A percentile compares a stretch with the other conserved stretches of the same genome.
Evolutionary conservation across 2,113 vertebrate species (phyloP).

Genomic region (Trichechus manatus): DNA sequence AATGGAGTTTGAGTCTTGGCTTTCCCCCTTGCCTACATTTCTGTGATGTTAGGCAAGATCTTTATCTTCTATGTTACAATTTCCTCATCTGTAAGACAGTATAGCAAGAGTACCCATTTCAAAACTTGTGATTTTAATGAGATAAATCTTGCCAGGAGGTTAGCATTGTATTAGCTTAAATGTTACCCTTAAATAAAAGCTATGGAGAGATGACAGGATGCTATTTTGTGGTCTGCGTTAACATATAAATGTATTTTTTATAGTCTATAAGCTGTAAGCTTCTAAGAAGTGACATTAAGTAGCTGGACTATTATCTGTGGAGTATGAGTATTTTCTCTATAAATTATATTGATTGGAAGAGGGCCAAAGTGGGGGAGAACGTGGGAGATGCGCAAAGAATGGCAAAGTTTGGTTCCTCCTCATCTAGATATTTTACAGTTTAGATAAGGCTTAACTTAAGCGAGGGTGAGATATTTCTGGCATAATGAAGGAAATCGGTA

Average conservation of each 20-base stretch:
- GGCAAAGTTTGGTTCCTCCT: not conserved
- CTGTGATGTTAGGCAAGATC: not conserved
- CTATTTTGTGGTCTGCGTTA: constrained; percentile 26
- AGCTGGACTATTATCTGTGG: not conserved
- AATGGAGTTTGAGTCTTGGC: not conserved
- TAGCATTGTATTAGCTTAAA: not conserved
- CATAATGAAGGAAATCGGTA: not conserved
- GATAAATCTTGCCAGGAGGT: not conserved
- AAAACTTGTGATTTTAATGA: constrained; percentile 38
- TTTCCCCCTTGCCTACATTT: not conserved
- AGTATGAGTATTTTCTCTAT: not conserved
- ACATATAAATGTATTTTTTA: not conserved
- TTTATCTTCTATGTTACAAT: not conserved
- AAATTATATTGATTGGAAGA: not conserved
- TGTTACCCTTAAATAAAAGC: not conserved
- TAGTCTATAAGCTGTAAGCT: not conserved
- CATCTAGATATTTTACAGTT: not conserved
- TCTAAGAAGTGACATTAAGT: not conserved
- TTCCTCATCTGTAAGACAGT: not conserved
- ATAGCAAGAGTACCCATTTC: not conserved
- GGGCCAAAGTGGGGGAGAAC: not conserved
- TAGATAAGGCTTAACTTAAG: not conserved
- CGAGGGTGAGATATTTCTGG: not conserved
- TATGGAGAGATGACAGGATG: not conserved
- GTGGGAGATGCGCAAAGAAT: not conserved